These are phyloP conservation scores for Cuniculus paca DNA, from an alignment of 2,797 vertebrate species.

Conservation along the genomic window DNA sequence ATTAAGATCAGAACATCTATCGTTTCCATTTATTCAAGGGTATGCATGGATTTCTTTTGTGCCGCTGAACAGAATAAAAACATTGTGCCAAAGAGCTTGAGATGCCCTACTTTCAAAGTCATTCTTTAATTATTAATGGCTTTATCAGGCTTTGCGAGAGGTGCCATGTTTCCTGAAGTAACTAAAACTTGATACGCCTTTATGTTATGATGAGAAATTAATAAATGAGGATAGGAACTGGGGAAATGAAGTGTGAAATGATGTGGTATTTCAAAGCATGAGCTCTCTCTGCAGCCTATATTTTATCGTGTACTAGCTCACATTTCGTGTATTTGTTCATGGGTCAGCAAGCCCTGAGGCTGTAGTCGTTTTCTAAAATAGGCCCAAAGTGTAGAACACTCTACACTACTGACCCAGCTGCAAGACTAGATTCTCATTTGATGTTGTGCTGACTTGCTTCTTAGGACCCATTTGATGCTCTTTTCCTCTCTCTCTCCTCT, in stretches of 20 bases:
- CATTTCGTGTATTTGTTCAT: constrained; percentile 38
- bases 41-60: neutral
- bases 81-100: neutral
- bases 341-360: neutral
- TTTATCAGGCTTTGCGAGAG: constrained; percentile 66
- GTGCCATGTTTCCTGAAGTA: constrained; percentile 54
- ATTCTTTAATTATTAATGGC: constrained; percentile 65
- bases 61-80: neutral
- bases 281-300: constrained; percentile 58
- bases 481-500: neutral
- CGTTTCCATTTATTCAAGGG: constrained; percentile 44
- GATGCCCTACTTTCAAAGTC: constrained; percentile 59
- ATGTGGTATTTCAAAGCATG: constrained; percentile 45
- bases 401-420: neutral
- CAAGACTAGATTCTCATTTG: neutral
- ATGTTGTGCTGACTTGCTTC: constrained; percentile 3
- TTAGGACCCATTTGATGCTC: neutral
- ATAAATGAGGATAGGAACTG: constrained; percentile 61
- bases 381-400: neutral
- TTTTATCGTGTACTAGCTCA: constrained; percentile 47
- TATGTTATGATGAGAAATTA: constrained; percentile 69
- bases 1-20: constrained; percentile 40
- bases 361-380: constrained; percentile 10
- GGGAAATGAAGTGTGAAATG: constrained; percentile 70
- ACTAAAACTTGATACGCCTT: constrained; percentile 54